Base-by-base conservation (phyloP, 37 sponge, comb jelly and placozoan genomes). In the Dysidea cf. avara region DNA sequence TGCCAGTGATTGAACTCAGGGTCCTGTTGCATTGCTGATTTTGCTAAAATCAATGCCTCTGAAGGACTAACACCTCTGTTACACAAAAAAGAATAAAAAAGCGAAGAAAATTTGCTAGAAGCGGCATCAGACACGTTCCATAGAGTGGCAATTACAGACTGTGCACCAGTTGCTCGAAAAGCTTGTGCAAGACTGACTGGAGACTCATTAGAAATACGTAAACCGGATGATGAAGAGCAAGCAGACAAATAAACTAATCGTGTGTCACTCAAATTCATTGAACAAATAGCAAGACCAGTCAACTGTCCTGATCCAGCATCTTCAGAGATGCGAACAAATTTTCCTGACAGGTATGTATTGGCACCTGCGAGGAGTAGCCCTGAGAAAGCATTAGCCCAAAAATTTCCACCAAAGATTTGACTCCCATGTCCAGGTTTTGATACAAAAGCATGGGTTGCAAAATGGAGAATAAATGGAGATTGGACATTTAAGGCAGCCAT, bases 381-480 rank as follows among this genome's bases (percentile, higher is more conserved):
- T 14, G 77, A 32, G 31, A 24, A 6, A 13, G 56, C 64, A 56
- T 76, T 66, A 65, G 54, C 66, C 66, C 66, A 76, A 33, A 76
- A 76, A 5, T 56, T 57, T 36, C 77, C 57, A 28, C 66, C 43
- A 16, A 16, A 40, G n/a, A n/a, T n/a, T n/a, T n/a, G n/a, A 18
- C 77, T 58, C 26, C 56, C 4, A 1, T 13, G 56, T 14, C 57
- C 18, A n/a, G 77, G 77, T 32, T n/a, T 17, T 18, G 77, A 76
- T n/a, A n/a, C n/a, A 47, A 76, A 76, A 0, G 66, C 77, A 65
- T 76, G 77, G 9, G 77, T 76, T 38, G 77, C 63, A 29, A 76
- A 76, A 40, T 76, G 77, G 29, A 76, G 77, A 51, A 76, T 76
- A 22, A 76, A 65, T 9, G 77, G 77, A 54, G 77, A 76, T 30